Percentiles rank a stretch among this genome's conserved stretches.
These are phyloP conservation scores for Psophia crepitans DNA, from an alignment of 2,113 vertebrate species.

Conservation along the genomic window DNA sequence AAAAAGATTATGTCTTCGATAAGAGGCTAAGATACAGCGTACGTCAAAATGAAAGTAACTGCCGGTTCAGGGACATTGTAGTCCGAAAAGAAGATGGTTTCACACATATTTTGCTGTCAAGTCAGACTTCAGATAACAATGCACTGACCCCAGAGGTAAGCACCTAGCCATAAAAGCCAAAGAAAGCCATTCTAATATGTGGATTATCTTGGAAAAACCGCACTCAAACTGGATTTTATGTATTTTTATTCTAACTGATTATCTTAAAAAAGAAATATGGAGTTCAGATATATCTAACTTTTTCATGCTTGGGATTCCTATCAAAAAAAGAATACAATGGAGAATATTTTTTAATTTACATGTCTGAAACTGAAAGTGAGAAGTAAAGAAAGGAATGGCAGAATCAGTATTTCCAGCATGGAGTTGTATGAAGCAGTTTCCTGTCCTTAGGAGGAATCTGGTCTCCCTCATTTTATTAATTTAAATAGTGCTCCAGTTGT, in stretches of 20 bases:
- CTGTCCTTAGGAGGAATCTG: not conserved
- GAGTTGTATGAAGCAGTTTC: not conserved
- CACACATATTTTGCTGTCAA: constrained; percentile 94
- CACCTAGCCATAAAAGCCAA: not conserved
- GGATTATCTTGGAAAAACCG: not conserved
- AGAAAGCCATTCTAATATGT: not conserved
- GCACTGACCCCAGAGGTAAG: constrained; percentile 95
- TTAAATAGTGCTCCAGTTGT: not conserved
- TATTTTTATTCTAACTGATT: not conserved
- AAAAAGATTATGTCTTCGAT: constrained; percentile 94
- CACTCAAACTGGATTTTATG: not conserved
- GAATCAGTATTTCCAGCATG: not conserved
- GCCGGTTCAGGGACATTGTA: constrained; percentile 96
- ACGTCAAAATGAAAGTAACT: constrained; percentile 93
- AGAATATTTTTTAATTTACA: not conserved
- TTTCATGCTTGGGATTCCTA: not conserved
- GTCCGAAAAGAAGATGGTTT: constrained; percentile 97
- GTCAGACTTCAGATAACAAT: constrained; percentile 96
- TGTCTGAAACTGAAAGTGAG: not conserved
- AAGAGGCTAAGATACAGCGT: constrained; percentile 96
- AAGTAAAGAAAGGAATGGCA: not conserved
- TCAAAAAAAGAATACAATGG: not conserved
- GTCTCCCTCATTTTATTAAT: not conserved
- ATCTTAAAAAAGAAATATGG: not conserved
- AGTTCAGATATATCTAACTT: not conserved